Conservation (phyloP, 2,113 vertebrate genomes). For the Conger conger region DNA sequence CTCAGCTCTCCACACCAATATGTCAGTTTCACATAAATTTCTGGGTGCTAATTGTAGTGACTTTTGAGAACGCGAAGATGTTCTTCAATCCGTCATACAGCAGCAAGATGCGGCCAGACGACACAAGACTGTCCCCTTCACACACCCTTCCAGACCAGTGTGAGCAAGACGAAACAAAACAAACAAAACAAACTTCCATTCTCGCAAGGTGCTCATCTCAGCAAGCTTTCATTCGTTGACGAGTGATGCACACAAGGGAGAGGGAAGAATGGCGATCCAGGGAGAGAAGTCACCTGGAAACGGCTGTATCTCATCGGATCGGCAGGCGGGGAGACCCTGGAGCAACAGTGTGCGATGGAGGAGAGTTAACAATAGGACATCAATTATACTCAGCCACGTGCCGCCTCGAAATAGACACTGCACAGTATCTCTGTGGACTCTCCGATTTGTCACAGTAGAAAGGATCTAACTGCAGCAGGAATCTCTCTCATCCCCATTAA, state of each 20-base stretch:
- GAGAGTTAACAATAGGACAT: slow-evolving; percentile 26
- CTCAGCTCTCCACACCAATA: no score
- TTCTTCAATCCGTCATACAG: not conserved
- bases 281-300: not conserved
- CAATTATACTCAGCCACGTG: slow-evolving; percentile 18
- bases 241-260: not conserved
- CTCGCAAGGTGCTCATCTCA: not conserved
- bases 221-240: not conserved
- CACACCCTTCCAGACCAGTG: not conserved
- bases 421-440: not conserved
- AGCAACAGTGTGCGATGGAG: not conserved
- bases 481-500: not conserved
- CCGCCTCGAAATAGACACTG: slow-evolving; percentile 11
- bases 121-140: not conserved
- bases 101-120: not conserved
- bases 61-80: not conserved
- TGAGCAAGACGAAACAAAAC: not conserved
- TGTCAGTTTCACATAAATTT: no score
- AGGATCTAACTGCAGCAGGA: not conserved
- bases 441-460: not conserved
- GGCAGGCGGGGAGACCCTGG: not conserved
- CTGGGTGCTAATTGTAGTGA: no score
- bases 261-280: not conserved
- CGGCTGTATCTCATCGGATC: not conserved
- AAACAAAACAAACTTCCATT: not conserved